Conservation (phyloP, 2,113 vertebrate species). For the Actenoides lindsayi region DNA sequence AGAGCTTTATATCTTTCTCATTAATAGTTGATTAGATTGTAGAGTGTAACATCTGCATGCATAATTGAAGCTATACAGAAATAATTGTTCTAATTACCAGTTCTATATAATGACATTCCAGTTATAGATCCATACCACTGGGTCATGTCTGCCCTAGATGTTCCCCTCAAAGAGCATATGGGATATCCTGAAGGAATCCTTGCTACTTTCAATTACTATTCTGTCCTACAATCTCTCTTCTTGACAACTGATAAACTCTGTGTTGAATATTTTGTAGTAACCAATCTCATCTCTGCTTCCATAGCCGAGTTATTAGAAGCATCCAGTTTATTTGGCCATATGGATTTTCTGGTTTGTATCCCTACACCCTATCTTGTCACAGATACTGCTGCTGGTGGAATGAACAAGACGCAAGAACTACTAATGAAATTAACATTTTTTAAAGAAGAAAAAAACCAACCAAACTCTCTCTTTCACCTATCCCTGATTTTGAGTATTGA, state of each 20-base stretch:
- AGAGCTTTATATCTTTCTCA: not conserved
- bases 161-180: not conserved
- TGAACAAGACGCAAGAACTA: not conserved
- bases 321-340: not conserved
- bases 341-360: not conserved
- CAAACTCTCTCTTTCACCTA: not conserved
- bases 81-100: not conserved
- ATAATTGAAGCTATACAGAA: not conserved
- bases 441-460: not conserved
- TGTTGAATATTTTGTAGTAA: not conserved
- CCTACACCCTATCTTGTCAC: not conserved
- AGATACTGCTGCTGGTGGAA: not conserved
- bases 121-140: not conserved
- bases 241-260: not conserved
- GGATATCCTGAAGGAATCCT: not conserved
- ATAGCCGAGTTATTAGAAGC: not conserved
- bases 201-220: not conserved
- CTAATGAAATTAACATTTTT: not conserved
- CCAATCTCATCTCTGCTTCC: not conserved
- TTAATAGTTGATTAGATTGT: not conserved
- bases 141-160: not conserved
- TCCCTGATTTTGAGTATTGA: not conserved
- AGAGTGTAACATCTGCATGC: not conserved
- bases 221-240: not conserved
- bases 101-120: not conserved